Evolutionary conservation across 2,113 vertebrate species (phyloP), one percentile per base, ranked within the genome.

Genomic region (Bufo bufo): DNA sequence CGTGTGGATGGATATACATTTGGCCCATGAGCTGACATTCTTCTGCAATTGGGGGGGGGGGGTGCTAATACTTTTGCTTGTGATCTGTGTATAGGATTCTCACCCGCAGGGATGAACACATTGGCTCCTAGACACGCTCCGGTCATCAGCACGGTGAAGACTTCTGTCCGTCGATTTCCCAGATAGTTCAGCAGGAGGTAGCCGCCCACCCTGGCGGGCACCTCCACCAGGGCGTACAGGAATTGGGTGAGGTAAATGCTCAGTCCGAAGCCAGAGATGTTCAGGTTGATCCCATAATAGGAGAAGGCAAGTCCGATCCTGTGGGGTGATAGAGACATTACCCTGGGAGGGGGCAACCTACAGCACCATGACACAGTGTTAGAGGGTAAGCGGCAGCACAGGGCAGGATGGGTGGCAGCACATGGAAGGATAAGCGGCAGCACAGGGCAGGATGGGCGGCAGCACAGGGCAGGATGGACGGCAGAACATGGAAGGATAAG

Each of bases 281-380:
- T 95, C 90, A 96, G 92, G 90, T 94, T 97, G 92, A 96, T 94
- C 65, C 96, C 96, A 0, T 97, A 97, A 59, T 97, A 97, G 50
- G 96, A 94, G 90, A 97, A 96, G 80, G 96, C 93, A 16, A 96
- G 95, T 0, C 95, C 95, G 79, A 97, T 97, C 96, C 96, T 97
- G 92, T 3, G 54, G 17, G 65, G 33, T 23, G 9, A n/a, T 7
- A n/a, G 10, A 66, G 19, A 65, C 33, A 7, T 49, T n/a, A n/a
- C 61, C 19, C 5, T 10, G 4, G 0, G 61, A 11, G 19, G 19
- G 33, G 33, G 33, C 33, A 33, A 33, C 33, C 33, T 33, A 33
- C 33, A 33, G 33, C 33, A 33, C 33, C 33, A n/a, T n/a, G n/a
- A n/a, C n/a, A n/a, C n/a, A n/a, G n/a, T n/a, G n/a, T n/a, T n/a